Conservation (phyloP, 1,140 invertebrate genomes). For the Anoplophora glabripennis region DNA sequence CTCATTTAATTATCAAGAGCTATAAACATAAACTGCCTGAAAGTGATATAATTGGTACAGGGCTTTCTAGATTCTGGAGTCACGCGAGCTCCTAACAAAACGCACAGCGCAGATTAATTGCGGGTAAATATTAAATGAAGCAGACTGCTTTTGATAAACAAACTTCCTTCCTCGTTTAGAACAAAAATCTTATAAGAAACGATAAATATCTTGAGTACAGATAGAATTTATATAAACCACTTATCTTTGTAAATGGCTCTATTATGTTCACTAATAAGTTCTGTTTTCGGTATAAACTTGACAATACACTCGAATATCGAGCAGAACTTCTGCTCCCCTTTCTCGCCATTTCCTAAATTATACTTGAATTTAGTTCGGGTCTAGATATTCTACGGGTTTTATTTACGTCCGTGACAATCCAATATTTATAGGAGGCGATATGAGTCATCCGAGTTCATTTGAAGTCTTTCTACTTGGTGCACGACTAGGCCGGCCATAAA, state of each 20-base stretch:
- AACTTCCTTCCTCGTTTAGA: too few species aligned
- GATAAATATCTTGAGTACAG: not conserved
- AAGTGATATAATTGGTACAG: too few species aligned
- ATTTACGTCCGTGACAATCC: conserved; percentile 12
- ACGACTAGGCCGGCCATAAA: conserved; percentile 5
- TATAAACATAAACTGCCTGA: too few species aligned
- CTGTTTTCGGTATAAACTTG: conserved; percentile 9
- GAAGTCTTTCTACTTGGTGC: conserved; percentile 1
- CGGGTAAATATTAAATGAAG: too few species aligned
- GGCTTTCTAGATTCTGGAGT: too few species aligned
- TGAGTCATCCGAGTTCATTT: conserved; percentile 11
- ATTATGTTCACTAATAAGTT: conserved; percentile 12
- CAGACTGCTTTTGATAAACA: too few species aligned
- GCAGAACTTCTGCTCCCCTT: not conserved
- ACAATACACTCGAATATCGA: conserved; percentile 17
- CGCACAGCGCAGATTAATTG: too few species aligned
- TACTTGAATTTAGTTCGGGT: conserved; percentile 11
- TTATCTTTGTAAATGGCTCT: conserved; percentile 13
- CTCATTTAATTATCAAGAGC: too few species aligned
- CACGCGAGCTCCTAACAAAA: too few species aligned
- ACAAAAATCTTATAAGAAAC: not conserved
- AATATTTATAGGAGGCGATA: conserved; percentile 9
- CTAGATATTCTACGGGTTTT: not conserved
- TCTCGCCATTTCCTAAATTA: conserved; percentile 10
- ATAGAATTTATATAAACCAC: conserved; percentile 15